Conservation (phyloP, 2,797 vertebrate genomes). For the Melanotaenia nigrans region DNA sequence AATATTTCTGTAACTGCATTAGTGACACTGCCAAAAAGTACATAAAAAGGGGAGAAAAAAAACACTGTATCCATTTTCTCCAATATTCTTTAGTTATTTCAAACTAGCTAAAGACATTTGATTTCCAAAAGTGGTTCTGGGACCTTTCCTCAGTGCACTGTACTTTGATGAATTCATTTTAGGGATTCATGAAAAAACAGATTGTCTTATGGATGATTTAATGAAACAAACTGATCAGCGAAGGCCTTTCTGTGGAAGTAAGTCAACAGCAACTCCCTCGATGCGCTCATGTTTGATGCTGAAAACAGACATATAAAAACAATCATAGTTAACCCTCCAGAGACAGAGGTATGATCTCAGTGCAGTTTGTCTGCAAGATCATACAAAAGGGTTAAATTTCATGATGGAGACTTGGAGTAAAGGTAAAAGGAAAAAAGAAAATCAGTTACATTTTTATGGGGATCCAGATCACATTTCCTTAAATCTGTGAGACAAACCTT, state of each 20-base stretch:
- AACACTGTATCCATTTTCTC: not conserved
- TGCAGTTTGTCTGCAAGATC: not conserved
- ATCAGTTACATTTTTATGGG: not conserved
- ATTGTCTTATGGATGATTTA: slow-evolving; percentile 3
- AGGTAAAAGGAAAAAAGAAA: not conserved
- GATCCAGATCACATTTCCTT: slow-evolving; percentile 7
- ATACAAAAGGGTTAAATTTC: not conserved
- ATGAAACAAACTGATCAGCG: slow-evolving; percentile 32
- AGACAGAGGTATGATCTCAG: not conserved
- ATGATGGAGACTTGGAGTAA: not conserved
- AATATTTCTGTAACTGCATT: too few relatives aligned
- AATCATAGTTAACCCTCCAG: not conserved
- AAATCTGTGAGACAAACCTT: not conserved
- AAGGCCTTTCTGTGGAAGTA: slow-evolving; percentile 31
- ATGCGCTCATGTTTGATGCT: slow-evolving; percentile 1
- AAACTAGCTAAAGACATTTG: not conserved
- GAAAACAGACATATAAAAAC: slow-evolving; percentile 14
- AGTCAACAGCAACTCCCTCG: slow-evolving; percentile 14
- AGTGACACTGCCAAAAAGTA: not conserved
- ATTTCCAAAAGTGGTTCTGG: not conserved
- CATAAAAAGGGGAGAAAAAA: not conserved
- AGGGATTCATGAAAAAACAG: slow-evolving; percentile 1
- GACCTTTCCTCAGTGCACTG: not conserved
- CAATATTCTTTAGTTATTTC: not conserved
- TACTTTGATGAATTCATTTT: not conserved